Evolutionary conservation across 2,113 vertebrate genomes (phyloP), one percentile per base, ranked within the genome.

Genomic region (Onychostoma macrolepis): DNA sequence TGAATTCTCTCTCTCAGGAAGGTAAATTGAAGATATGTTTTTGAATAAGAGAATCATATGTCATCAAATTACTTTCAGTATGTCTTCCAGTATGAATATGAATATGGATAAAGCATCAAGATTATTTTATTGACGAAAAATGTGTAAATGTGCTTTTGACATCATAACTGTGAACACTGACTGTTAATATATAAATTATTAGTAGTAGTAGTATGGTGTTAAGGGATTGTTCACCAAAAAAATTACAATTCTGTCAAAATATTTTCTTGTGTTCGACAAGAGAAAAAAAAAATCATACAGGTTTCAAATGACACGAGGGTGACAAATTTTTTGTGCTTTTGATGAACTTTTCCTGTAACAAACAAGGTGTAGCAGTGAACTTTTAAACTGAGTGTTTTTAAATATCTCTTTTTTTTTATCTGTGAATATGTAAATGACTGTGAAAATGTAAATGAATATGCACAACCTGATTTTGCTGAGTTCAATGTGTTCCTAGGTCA

Each of bases 341-440:
- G 7, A 6, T 50, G 3, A 28, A 78, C n/a, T 78, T 5, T 83
- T 1, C 36, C 11, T 26, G 45, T 38, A 41, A 45, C 38, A 63
- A 75, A 75, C 53, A 21, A 30, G 15, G 24, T 85, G 53, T 24
- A 28, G 69, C 10, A 9, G n/a, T 78, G 61, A 80, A 80, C 61
- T 53, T 86, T 80, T 79, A 43, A 85, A 79, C 61, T 33, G 21
- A 17, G 28, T 30, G 50, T 79, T 41, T 79, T 53, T 7, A 80
- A 80, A 45, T 67, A 28, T 28, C 4, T 48, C 19, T 63, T 43
- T 13, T 13, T 79, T 13, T 77, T 9, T 12, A n/a, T 5, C 19
- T 45, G 50, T 56, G 4, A 80, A 45, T 6, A 43, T 45, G 80
- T 82, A 80, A 79, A 53, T 75, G 13, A 65, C 19, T 28, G 53